These are phyloP conservation scores for Drosophila orosa DNA, from an alignment of 1,140 invertebrate species.

Conservation along the genomic window DNA sequence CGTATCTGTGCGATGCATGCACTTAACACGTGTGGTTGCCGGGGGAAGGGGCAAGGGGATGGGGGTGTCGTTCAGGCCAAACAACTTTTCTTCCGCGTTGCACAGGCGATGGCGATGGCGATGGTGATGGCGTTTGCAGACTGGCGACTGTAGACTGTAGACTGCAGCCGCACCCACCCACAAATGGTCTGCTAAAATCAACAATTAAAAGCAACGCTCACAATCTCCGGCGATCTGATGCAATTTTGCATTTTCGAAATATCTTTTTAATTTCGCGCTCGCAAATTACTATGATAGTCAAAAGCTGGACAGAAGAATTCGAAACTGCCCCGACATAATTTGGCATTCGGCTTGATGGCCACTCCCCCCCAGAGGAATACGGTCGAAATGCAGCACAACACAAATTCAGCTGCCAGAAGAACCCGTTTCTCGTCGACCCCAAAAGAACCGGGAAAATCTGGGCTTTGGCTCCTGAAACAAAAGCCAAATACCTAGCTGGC, in stretches of 20 bases:
- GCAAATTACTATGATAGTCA: constrained; percentile 59
- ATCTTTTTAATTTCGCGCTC: constrained; percentile 66
- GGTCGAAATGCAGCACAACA: neutral
- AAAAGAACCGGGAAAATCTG: constrained; percentile 45
- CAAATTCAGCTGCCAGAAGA: constrained; percentile 66
- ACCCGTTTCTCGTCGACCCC: constrained; percentile 63
- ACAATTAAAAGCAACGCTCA: constrained; percentile 74
- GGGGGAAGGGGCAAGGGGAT: neutral
- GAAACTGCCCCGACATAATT: constrained; percentile 55
- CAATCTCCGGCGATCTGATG: constrained; percentile 69
- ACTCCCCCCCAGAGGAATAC: constrained; percentile 50
- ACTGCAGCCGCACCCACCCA: constrained; percentile 69
- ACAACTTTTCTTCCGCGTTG: constrained; percentile 81
- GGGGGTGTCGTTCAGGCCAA: constrained; percentile 45
- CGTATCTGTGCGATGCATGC: constrained; percentile 65
- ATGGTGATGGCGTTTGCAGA: constrained; percentile 30
- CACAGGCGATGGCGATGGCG: constrained; percentile 60
- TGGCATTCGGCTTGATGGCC: constrained; percentile 66
- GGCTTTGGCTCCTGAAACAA: constrained; percentile 43
- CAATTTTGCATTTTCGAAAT: constrained; percentile 78
- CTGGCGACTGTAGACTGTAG: constrained; percentile 6
- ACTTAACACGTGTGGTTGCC: constrained; percentile 37
- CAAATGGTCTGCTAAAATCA: constrained; percentile 69
- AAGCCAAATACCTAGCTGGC: constrained; percentile 28
- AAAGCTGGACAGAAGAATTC: constrained; percentile 47